A percentile compares a stretch with the other conserved stretches of the same genome.
These are phyloP conservation scores for Alviniconcha strummeri DNA, from an alignment of 2,888 invertebrate species.

Conservation along the genomic window DNA sequence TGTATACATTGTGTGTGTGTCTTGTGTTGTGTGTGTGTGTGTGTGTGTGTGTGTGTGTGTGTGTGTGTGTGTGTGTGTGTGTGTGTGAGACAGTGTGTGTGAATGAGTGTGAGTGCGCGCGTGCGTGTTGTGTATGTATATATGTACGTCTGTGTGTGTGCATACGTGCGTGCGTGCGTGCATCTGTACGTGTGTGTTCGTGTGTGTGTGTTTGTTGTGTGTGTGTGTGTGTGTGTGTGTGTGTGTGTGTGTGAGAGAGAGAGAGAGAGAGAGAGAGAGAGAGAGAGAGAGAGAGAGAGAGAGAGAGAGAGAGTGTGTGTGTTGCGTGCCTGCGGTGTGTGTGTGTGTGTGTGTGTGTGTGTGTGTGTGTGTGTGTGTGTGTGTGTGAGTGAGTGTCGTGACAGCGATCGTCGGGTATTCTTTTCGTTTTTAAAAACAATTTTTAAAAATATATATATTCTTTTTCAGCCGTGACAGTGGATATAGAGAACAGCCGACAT, in stretches of 20 bases:
- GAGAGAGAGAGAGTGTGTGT: not conserved
- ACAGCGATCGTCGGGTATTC: too few relatives aligned
- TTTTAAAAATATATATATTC: too few relatives aligned
- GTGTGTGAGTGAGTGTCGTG: too few relatives aligned
- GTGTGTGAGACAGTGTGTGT: not conserved
- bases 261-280: constrained; percentile 10
- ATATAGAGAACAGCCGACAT: too few relatives aligned
- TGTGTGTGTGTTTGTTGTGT: constrained; percentile 1
- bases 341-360: not conserved
- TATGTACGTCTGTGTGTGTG: not conserved
- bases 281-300: not conserved
- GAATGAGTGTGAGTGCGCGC: not conserved
- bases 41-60: not conserved
- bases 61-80: not conserved
- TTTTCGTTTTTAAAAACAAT: too few relatives aligned
- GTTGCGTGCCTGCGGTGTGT: not conserved
- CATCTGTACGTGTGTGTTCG: not conserved
- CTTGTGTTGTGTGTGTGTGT: not conserved
- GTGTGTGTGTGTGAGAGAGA: not conserved
- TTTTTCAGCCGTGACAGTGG: too few relatives aligned
- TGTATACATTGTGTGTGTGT: too few relatives aligned
- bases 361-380: not conserved
- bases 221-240: not conserved
- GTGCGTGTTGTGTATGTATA: constrained; percentile 1
- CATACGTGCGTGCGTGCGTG: not conserved